phyloP scores from a whole-genome alignment of 1,140 invertebrate species.

The Drosophila pectinifera region DNA sequence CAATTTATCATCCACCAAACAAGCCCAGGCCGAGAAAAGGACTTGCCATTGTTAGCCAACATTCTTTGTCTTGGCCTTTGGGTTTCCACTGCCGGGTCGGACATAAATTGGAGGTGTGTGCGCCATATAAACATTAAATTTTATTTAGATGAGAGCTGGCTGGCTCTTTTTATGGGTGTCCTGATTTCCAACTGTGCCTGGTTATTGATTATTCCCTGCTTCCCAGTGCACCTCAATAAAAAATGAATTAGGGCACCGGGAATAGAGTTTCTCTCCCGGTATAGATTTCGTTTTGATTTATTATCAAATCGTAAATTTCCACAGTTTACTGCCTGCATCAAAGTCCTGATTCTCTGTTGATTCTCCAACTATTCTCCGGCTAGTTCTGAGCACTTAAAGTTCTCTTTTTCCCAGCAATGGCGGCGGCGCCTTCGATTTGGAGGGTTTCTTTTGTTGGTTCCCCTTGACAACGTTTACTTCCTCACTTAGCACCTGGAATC shows the following conservation, averaged over 20 bases:
- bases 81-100: conserved; percentile 14
- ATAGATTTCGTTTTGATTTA: conserved; percentile 66
- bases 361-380: conserved; percentile 13
- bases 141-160: conserved; percentile 71
- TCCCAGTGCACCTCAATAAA: conserved; percentile 68
- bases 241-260: conserved; percentile 77
- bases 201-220: conserved; percentile 68
- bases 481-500: conserved; percentile 67
- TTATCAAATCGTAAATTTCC: conserved; percentile 72
- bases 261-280: conserved; percentile 26
- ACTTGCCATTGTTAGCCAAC: conserved; percentile 48
- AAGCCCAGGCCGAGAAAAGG: conserved; percentile 64
- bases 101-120: conserved; percentile 54
- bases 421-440: conserved; percentile 21
- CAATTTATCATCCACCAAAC: conserved; percentile 76
- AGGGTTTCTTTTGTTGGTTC: conserved; percentile 38
- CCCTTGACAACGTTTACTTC: conserved; percentile 66
- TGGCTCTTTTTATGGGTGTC: conserved; percentile 69
- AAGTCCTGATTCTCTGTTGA: conserved; percentile 16
- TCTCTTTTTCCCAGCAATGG: conserved; percentile 25
- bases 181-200: conserved; percentile 78
- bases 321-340: conserved; percentile 48
- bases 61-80: conserved; percentile 43
- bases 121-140: conserved; percentile 79
- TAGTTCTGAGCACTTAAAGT: conserved; percentile 6